Evolutionary conservation across 2,113 vertebrate genomes (phyloP), one percentile per base, ranked within the genome.

Genomic region (Synodontis membranacea): DNA sequence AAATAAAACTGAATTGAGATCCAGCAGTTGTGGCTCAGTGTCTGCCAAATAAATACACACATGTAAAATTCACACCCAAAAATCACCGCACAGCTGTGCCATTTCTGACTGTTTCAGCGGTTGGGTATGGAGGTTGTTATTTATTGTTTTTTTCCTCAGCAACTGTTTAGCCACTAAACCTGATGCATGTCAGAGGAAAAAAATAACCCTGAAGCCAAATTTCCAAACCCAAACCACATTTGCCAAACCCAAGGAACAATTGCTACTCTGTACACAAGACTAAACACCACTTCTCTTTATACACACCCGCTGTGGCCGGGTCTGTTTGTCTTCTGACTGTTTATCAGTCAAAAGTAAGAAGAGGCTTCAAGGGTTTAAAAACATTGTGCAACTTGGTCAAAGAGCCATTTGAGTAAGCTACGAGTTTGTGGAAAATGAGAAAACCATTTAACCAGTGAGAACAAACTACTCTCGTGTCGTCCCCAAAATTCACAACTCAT

Each of bases 171-270:
- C 68, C 39, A 42, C 39, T 72, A 72, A 42, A 42, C 68, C 23
- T 25, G 37, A 42, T 70, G 37, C 21, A 19, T 11, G 8, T 70
- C 52, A n/a, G 37, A 75, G 11, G 68, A 44, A 84, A 74, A 84
- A 75, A 44, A 28, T 25, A 72, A 44, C 68, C 37, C 19, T 44
- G 8, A 60, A 60, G 37, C 83, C 83, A 75, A 58, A 84, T 84
- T 75, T 85, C 52, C 70, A 76, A 84, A 46, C 31, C 72, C 14
- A 21, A 39, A 3, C 39, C 52, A n/a, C 75, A 44, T 44, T 84
- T 62, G 83, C 83, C 84, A 76, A 85, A 85, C 28, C 72, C 12
- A 14, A 62, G 42, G 50, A 56, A 62, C 42, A 64, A 78, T 34
- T 50, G 54, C 56, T 62, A 58, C 54, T 85, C 25, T 85, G 84